These are phyloP conservation scores for Xiphorhynchus erythropygius DNA, from an alignment of 2,797 vertebrate genomes.

Conservation along the genomic window DNA sequence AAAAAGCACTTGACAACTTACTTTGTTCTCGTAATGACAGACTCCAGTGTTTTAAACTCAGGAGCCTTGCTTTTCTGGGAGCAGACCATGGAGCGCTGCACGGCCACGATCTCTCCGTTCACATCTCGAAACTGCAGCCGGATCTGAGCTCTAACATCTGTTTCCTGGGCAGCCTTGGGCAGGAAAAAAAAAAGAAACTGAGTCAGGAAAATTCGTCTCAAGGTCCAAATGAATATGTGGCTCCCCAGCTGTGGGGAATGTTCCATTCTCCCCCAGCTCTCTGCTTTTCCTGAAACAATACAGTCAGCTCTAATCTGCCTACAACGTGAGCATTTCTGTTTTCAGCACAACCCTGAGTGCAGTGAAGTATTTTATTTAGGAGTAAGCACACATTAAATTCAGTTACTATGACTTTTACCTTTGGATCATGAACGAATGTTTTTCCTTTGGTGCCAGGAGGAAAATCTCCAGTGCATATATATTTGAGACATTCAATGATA, in stretches of 20 bases:
- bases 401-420: slow-evolving; percentile 77
- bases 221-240: fast-evolving
- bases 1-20: slow-evolving; percentile 68
- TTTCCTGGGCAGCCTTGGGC: slow-evolving; percentile 85
- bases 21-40: slow-evolving; percentile 90
- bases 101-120: slow-evolving; percentile 84
- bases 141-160: slow-evolving; percentile 94
- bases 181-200: background rate
- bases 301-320: background rate
- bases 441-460: slow-evolving; percentile 95
- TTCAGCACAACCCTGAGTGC: background rate
- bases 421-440: slow-evolving; percentile 97
- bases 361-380: background rate
- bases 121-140: slow-evolving; percentile 90
- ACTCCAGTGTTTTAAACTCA: slow-evolving; percentile 94
- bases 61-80: slow-evolving; percentile 92
- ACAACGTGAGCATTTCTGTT: background rate
- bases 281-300: background rate
- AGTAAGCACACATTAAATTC: background rate
- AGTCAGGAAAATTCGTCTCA: background rate
- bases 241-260: background rate
- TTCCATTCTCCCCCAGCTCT: background rate
- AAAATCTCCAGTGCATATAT: slow-evolving; percentile 92
- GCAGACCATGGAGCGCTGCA: slow-evolving; percentile 93
- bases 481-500: slow-evolving; percentile 97